Conservation (phyloP, 2,113 vertebrate genomes). For the Hippocampus comes region DNA sequence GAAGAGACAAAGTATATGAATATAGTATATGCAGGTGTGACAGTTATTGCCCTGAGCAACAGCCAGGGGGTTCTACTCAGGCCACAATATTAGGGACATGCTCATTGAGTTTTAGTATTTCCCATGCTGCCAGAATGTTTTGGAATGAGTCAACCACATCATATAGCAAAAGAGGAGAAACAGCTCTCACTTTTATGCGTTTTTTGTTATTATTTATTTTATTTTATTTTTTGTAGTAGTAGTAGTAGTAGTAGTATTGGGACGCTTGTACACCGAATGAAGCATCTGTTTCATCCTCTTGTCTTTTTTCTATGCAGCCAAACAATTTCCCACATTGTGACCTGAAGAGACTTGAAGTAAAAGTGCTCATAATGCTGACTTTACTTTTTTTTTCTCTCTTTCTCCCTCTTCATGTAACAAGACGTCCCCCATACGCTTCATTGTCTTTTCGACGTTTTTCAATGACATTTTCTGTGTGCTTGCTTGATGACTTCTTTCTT, state of each 20-base stretch:
- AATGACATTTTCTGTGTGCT: neutral
- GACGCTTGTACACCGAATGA: conserved; percentile 8
- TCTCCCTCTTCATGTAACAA: neutral
- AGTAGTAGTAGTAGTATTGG: neutral
- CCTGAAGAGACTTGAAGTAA: conserved; percentile 28
- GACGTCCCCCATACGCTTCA: neutral
- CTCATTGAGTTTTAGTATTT: too few relatives aligned
- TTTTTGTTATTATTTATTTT: neutral
- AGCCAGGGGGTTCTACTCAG: conserved; percentile 40
- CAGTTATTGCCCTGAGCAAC: conserved; percentile 43
- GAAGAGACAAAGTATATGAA: neutral
- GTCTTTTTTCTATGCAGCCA: conserved; percentile 62
- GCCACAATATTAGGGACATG: neutral
- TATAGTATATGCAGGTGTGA: neutral
- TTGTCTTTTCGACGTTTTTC: neutral
- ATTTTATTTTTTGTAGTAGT: neutral
- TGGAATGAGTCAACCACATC: too few relatives aligned
- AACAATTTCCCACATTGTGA: conserved; percentile 53
- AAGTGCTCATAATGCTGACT: neutral
- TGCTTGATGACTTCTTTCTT: conserved; percentile 54
- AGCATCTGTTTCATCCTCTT: conserved; percentile 43
- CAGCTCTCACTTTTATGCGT: neutral
- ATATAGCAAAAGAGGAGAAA: neutral
- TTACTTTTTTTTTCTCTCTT: neutral
- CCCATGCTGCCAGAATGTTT: too few relatives aligned